These are phyloP conservation scores for Mellilla xanthometata DNA, from an alignment of 2,888 invertebrate species.

Conservation along the genomic window DNA sequence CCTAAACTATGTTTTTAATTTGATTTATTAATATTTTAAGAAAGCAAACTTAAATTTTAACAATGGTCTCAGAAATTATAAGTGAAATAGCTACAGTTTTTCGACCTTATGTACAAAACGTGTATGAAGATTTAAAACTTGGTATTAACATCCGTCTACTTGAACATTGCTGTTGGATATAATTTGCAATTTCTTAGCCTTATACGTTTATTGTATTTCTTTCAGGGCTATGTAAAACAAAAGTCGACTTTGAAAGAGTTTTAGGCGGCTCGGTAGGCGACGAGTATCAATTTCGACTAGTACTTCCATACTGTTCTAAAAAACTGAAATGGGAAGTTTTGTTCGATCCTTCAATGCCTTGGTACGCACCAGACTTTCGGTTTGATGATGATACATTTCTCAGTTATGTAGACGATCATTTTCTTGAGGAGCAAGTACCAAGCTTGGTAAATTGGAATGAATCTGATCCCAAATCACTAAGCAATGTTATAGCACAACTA, in stretches of 20 bases:
- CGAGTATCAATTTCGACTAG: constrained; percentile 83
- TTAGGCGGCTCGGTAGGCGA: constrained; percentile 52
- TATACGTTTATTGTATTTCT: too few relatives aligned
- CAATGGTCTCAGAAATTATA: constrained; percentile 56
- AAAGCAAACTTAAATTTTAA: constrained; percentile 1
- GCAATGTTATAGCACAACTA: constrained; percentile 84
- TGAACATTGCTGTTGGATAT: too few relatives aligned
- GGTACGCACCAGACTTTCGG: constrained; percentile 88
- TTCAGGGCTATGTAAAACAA: constrained; percentile 74
- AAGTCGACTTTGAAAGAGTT: constrained; percentile 71
- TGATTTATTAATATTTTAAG: too few relatives aligned
- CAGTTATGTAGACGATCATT: constrained; percentile 79
- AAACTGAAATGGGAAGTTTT: constrained; percentile 87
- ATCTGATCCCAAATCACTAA: constrained; percentile 81
- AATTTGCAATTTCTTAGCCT: too few relatives aligned
- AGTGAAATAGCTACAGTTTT: constrained; percentile 66
- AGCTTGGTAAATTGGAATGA: constrained; percentile 86
- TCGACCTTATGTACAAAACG: constrained; percentile 67
- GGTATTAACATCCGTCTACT: constrained; percentile 41
- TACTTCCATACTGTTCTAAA: constrained; percentile 87
- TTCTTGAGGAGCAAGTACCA: constrained; percentile 78
- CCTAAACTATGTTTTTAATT: too few relatives aligned
- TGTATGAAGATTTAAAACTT: constrained; percentile 70
- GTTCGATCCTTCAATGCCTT: constrained; percentile 84
- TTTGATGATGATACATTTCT: constrained; percentile 87